A percentile compares a stretch with the other conserved stretches of the same genome.
phyloP scores from a whole-genome alignment of 2,797 vertebrate species.

The Protonibea diacanthus region DNA sequence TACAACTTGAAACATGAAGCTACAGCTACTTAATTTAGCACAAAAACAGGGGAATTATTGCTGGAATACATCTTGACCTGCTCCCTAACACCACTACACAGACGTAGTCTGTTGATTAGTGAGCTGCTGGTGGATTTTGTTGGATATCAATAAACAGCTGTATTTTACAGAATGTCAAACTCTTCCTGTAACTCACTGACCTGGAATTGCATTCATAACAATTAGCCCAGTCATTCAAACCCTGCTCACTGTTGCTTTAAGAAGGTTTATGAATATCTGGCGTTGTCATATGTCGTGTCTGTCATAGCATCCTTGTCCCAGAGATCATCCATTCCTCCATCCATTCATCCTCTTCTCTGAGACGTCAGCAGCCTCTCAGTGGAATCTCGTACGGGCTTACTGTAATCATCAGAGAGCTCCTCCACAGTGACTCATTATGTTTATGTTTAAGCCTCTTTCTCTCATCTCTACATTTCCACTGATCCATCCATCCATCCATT shows the following conservation, averaged over 20 bases:
- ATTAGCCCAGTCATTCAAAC: not conserved
- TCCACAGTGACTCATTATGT: conserved; percentile 52
- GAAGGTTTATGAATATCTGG: not conserved
- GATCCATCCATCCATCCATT: conserved; percentile 40
- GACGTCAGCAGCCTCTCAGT: conserved; percentile 23
- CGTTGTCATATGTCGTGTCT: not conserved
- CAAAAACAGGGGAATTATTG: not conserved
- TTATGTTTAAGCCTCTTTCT: conserved; percentile 65
- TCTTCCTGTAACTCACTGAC: too few relatives aligned
- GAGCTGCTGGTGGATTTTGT: not conserved
- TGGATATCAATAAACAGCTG: not conserved
- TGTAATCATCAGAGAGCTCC: conserved; percentile 43
- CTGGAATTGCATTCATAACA: not conserved
- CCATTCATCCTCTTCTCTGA: not conserved
- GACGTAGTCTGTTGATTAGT: too few relatives aligned
- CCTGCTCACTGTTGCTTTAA: not conserved
- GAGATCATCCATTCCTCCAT: not conserved
- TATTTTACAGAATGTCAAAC: not conserved
- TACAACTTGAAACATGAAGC: not conserved
- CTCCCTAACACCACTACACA: not conserved
- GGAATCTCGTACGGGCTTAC: conserved; percentile 37
- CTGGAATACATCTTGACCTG: too few relatives aligned
- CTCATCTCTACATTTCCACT: conserved; percentile 59
- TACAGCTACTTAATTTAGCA: not conserved
- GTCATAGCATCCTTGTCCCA: not conserved